phyloP scores from a whole-genome alignment of 2,888 invertebrate species.

The Julus scanicus region DNA sequence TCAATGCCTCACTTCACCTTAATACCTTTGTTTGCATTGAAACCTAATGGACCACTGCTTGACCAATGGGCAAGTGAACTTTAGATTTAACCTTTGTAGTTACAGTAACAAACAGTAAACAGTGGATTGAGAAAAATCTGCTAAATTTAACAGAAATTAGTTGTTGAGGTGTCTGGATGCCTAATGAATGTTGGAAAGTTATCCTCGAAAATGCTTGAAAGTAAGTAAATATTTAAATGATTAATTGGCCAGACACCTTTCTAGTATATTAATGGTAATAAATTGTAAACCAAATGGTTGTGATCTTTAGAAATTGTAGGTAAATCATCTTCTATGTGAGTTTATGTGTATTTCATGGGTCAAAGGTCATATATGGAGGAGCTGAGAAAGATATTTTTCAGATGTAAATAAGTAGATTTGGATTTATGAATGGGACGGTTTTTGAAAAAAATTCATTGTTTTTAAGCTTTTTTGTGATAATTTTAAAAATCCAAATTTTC shows the following conservation, averaged over 20 bases:
- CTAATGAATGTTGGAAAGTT: not conserved
- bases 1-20: not conserved
- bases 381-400: not conserved
- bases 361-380: not conserved
- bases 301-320: slow-evolving; percentile 8
- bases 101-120: not conserved
- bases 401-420: not conserved
- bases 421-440: not conserved
- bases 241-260: slow-evolving; percentile 5
- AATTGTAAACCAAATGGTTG: slow-evolving; percentile 29
- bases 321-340: slow-evolving; percentile 19
- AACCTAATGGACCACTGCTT: slow-evolving; percentile 19
- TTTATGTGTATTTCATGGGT: slow-evolving; percentile 20
- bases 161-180: not conserved
- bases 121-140: not conserved
- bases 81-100: not conserved
- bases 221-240: not conserved
- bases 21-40: not conserved
- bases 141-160: not conserved
- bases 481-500: not conserved
- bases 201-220: not conserved
- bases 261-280: not conserved
- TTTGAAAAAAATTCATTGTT: not conserved
- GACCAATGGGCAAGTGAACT: slow-evolving; percentile 22
- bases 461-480: not conserved